A percentile compares a stretch with the other conserved stretches of the same genome.
phyloP scores from a whole-genome alignment of 2,888 invertebrate species.

The Actias luna region DNA sequence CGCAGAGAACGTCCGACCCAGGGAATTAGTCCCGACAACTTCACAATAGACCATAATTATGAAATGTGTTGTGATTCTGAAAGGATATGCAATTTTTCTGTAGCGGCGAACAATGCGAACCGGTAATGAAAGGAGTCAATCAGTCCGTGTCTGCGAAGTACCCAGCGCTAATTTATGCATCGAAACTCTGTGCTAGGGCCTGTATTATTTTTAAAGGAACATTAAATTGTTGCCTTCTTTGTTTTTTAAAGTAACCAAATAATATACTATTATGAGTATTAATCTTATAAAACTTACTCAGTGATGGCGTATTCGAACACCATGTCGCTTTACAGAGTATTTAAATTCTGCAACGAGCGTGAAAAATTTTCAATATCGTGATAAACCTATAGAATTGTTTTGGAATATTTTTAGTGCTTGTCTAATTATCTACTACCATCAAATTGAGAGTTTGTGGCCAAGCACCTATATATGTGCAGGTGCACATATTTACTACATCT shows the following conservation, averaged over 20 bases:
- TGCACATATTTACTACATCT: no score
- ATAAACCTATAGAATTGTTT: no score
- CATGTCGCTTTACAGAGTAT: no score
- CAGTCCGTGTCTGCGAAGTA: slow-evolving; percentile 73
- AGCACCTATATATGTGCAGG: no score
- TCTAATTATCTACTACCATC: no score
- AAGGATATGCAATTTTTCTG: slow-evolving; percentile 74
- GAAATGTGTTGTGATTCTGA: slow-evolving; percentile 79
- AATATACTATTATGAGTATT: slow-evolving; percentile 52
- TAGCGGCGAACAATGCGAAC: slow-evolving; percentile 69
- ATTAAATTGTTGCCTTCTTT: not conserved
- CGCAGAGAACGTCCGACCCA: slow-evolving; percentile 59
- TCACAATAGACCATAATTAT: slow-evolving; percentile 82
- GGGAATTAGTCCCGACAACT: slow-evolving; percentile 71
- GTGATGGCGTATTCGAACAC: no score
- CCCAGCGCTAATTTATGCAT: slow-evolving; percentile 71
- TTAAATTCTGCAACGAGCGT: no score
- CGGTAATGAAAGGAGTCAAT: slow-evolving; percentile 81
- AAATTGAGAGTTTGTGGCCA: no score
- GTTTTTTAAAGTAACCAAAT: slow-evolving; percentile 44
- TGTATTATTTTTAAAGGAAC: slow-evolving; percentile 19
- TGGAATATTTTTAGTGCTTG: no score
- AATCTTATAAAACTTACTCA: no score
- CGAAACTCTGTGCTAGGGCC: slow-evolving; percentile 30
- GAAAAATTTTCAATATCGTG: no score